Conservation (phyloP, 2,888 invertebrate genomes). For the Platerodrilus igneus region DNA sequence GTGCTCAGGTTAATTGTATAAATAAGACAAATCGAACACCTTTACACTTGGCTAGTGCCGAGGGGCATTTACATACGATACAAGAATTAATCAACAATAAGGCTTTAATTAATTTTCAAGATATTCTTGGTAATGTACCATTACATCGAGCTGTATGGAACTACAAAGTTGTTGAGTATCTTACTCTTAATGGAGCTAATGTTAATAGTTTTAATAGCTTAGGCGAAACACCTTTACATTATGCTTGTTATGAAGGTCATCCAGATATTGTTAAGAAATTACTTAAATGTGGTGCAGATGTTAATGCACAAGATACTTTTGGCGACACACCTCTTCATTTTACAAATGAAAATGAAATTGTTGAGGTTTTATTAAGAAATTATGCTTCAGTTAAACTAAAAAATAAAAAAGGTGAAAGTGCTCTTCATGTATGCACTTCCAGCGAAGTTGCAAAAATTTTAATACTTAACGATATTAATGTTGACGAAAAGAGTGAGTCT, state of each 20-base stretch:
- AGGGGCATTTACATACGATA: neutral
- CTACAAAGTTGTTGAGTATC: no score
- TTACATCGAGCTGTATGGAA: neutral
- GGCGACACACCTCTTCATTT: neutral
- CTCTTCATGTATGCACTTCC: no score
- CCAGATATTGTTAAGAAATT: no score
- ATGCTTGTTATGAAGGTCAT: no score
- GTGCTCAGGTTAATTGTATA: neutral
- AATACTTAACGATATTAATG: neutral
- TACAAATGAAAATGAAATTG: no score
- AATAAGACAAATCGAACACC: neutral
- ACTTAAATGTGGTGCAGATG: no score
- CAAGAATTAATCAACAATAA: no score
- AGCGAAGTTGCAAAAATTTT: conserved; percentile 4
- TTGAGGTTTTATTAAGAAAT: no score
- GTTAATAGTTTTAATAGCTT: neutral
- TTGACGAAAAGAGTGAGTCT: neutral
- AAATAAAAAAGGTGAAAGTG: no score
- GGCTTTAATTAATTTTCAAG: no score
- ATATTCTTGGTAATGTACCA: no score
- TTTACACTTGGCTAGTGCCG: neutral
- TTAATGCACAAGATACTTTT: neutral
- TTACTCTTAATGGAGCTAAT: neutral
- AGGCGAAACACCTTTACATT: conserved; percentile 1
- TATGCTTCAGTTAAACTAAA: no score